Base-by-base conservation (phyloP, 2,888 invertebrate species). In the Salpingus planirostris region DNA sequence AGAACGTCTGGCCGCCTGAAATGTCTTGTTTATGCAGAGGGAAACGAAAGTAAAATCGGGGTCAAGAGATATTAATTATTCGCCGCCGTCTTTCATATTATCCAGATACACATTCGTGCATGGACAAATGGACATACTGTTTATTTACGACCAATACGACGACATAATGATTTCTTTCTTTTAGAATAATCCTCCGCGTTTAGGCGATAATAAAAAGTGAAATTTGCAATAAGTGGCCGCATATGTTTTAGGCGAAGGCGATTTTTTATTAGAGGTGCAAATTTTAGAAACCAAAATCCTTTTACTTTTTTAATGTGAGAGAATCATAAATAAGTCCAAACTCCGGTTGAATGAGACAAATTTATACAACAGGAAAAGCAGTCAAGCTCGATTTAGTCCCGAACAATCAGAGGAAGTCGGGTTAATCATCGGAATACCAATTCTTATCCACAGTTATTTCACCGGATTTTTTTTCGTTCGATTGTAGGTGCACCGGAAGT, bases 401-500 rank as follows among this genome's bases (percentile, higher is more conserved):
- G 27, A 25, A 38, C 38, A 38, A 38, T 38, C 34, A 27, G 18
- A 34, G 38, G 38, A 38, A 38, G 27, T 29, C 12, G 13, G 29
- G 29, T 29, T 27, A 5, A 15, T 34, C 29, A 21, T 15, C 21
- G 24, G 27, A 21, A 15, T 35, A 30, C 15, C 13, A 31, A 31
- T 21, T 25, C 29, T 24, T 24, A 29, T 30, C 26, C 5, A 4
- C 8, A 32, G 31, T 15, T 3, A 28, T 13, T 11, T 21, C 24
- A 32, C 11, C 29, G n/a, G 31, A 36, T 15, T 26, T 26, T 4
- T 27, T 33, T 23, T 25, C 40, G 31, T 54, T n/a, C n/a, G n/a
- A n/a, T n/a, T 58, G 6, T 60, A 71, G 71, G 62, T 40, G 59
- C 65, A 36, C 65, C 62, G 46, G 70, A 71, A 55, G 64, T 71